Evolutionary conservation across 2,888 invertebrate species (phyloP).

Genomic region (Orthosia gracilis): DNA sequence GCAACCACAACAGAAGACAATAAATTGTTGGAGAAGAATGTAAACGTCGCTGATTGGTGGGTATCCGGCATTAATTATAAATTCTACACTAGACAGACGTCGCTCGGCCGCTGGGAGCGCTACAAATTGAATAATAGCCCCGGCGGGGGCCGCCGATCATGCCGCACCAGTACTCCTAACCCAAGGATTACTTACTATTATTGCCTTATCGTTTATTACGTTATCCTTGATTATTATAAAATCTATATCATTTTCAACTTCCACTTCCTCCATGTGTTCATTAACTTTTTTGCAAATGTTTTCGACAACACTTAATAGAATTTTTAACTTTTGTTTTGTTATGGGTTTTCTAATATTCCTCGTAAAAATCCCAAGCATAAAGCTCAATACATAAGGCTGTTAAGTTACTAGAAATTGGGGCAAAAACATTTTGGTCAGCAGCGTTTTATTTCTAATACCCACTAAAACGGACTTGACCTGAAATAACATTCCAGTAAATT

Average conservation of each 20-base stretch:
- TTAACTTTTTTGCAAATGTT: not conserved
- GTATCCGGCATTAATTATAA: constrained; percentile 61
- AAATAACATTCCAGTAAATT: constrained; percentile 16
- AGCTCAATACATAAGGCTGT: not conserved
- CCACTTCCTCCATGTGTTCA: no score
- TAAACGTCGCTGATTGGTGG: constrained; percentile 58
- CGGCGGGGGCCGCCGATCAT: constrained; percentile 45
- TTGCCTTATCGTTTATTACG: constrained; percentile 3
- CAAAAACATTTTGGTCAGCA: constrained; percentile 13
- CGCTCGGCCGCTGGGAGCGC: constrained; percentile 48
- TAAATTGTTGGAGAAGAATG: constrained; percentile 61
- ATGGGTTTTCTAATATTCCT: not conserved
- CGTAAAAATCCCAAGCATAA: not conserved
- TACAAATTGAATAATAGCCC: constrained; percentile 73
- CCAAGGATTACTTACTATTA: not conserved
- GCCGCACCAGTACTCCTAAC: constrained; percentile 16
- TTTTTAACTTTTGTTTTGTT: not conserved
- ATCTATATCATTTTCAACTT: not conserved
- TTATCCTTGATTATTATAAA: not conserved
- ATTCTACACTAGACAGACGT: constrained; percentile 54
- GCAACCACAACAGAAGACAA: constrained; percentile 40
- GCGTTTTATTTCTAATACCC: constrained; percentile 12
- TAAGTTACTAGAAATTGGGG: constrained; percentile 12
- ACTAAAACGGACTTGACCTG: constrained; percentile 26
- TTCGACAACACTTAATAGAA: not conserved